Conservation (phyloP, 1,140 invertebrate species). For the Platyscapa corneri region DNA sequence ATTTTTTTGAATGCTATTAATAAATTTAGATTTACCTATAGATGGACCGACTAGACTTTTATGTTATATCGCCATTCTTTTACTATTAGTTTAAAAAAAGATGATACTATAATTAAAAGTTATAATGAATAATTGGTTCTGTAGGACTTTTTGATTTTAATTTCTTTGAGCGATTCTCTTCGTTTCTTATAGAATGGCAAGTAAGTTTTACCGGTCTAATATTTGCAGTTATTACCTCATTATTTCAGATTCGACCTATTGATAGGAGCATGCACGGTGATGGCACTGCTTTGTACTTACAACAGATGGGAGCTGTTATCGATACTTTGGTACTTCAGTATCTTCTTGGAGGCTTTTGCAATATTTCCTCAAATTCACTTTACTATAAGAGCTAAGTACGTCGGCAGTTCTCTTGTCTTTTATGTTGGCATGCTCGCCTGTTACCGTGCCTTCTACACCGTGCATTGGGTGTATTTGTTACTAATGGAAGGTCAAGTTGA, state of each 20-base stretch:
- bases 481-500: not conserved
- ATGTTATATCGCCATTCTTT: no score
- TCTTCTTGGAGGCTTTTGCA: slow-evolving; percentile 34
- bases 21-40: no score
- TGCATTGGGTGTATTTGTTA: slow-evolving; percentile 33
- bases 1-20: no score
- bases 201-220: not conserved
- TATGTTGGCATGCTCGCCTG: slow-evolving; percentile 40
- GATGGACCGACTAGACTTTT: no score
- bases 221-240: not conserved
- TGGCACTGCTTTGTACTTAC: slow-evolving; percentile 24
- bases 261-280: slow-evolving; percentile 2
- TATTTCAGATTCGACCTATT: slow-evolving; percentile 40
- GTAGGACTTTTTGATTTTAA: no score
- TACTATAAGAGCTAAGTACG: not conserved
- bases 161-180: not conserved
- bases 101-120: no score
- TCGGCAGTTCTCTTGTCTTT: slow-evolving; percentile 37
- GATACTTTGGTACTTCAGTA: slow-evolving; percentile 41
- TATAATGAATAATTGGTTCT: not conserved
- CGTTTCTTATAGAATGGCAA: not conserved
- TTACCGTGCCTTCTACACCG: slow-evolving; percentile 37
- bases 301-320: not conserved
- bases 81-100: no score
- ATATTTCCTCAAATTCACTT: slow-evolving; percentile 44